These are phyloP conservation scores for Tortricodes alternella DNA, from an alignment of 2,888 invertebrate species.

Conservation along the genomic window DNA sequence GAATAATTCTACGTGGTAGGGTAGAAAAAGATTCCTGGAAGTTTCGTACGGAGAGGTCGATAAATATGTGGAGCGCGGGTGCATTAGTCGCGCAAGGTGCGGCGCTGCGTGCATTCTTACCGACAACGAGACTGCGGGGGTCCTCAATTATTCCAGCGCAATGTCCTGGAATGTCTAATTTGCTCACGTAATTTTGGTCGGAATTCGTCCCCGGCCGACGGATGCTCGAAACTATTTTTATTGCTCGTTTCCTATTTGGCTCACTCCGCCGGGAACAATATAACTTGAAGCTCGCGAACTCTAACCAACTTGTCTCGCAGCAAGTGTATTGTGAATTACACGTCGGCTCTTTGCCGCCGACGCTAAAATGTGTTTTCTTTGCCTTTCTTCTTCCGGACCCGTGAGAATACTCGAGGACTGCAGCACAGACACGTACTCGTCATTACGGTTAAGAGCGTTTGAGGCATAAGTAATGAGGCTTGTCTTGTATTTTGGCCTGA, in stretches of 20 bases:
- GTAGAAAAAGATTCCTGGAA: not conserved
- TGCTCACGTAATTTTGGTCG: constrained; percentile 80
- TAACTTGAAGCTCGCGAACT: constrained; percentile 68
- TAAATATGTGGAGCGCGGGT: constrained; percentile 2
- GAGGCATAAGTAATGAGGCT: constrained; percentile 25
- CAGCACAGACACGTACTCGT: constrained; percentile 40
- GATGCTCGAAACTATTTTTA: constrained; percentile 78
- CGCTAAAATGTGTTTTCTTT: constrained; percentile 54
- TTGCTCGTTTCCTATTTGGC: constrained; percentile 79
- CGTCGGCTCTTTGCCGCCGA: constrained; percentile 52
- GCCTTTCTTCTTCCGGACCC: constrained; percentile 47
- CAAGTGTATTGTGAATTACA: constrained; percentile 76
- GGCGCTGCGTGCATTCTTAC: constrained; percentile 48
- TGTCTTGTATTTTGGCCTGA: constrained; percentile 27
- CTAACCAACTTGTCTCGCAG: constrained; percentile 65
- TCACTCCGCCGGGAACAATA: constrained; percentile 70
- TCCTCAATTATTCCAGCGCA: constrained; percentile 73
- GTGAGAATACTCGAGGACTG: constrained; percentile 50
- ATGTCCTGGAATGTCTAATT: constrained; percentile 80
- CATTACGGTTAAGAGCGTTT: constrained; percentile 37
- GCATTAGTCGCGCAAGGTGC: not conserved
- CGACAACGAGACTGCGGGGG: constrained; percentile 53
- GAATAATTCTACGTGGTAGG: too few species aligned
- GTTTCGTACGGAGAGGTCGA: not conserved
- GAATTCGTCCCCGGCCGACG: constrained; percentile 74